phyloP scores from a whole-genome alignment of 2,113 vertebrate species.

The Bufo gargarizans region DNA sequence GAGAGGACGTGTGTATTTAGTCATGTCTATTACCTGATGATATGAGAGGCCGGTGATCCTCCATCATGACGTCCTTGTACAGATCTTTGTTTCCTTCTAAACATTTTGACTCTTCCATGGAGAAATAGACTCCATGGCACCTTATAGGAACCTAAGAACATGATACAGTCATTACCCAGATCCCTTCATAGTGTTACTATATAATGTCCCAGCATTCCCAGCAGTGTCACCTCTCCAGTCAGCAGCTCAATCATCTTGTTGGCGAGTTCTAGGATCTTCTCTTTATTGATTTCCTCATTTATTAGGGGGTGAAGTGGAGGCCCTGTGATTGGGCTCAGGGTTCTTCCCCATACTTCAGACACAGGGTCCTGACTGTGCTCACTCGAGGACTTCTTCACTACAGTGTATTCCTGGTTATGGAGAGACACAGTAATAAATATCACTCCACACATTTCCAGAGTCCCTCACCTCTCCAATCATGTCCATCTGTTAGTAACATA shows the following conservation, averaged over 20 bases:
- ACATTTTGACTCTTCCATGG: too few species aligned
- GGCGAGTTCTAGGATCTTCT: not conserved
- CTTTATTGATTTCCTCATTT: not conserved
- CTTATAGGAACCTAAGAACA: too few species aligned
- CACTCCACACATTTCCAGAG: not conserved
- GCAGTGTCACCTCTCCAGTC: too few species aligned
- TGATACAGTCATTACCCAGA: too few species aligned
- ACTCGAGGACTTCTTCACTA: too few species aligned
- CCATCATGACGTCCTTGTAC: not conserved
- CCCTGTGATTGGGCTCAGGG: not conserved
- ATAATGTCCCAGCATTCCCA: too few species aligned
- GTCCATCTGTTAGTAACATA: too few species aligned
- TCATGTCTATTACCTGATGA: not conserved
- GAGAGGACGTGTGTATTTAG: not conserved
- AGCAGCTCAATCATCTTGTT: not conserved
- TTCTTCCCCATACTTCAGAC: not conserved
- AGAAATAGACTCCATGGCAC: too few species aligned
- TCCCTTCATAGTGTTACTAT: too few species aligned
- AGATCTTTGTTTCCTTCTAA: not conserved
- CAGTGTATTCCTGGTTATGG: too few species aligned
- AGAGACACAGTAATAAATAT: not conserved
- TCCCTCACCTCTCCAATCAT: too few species aligned
- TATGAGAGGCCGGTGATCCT: not conserved
- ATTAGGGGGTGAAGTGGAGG: not conserved
- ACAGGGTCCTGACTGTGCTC: not conserved